These are phyloP conservation scores for Ia io DNA, from an alignment of 2,113 vertebrate species.

Conservation along the genomic window DNA sequence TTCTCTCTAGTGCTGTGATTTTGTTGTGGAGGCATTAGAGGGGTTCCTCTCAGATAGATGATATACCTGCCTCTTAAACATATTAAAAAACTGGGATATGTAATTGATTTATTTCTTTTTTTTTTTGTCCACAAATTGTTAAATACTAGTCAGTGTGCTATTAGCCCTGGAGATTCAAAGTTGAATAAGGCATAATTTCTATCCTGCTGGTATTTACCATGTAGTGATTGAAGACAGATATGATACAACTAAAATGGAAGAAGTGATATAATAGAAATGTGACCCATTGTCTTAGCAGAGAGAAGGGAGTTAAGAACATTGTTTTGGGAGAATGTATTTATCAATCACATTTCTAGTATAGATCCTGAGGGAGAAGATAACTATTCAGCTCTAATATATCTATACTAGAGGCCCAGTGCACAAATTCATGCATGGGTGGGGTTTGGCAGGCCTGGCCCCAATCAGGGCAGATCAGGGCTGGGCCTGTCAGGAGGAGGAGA, in stretches of 20 bases:
- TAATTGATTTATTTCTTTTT: background rate
- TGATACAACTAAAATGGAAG: background rate
- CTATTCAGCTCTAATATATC: too few relatives aligned
- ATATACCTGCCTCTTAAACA: background rate
- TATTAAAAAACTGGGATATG: background rate
- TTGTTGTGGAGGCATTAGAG: background rate
- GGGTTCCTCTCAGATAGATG: background rate
- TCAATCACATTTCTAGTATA: background rate
- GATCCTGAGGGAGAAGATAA: background rate
- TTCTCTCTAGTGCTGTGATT: background rate
- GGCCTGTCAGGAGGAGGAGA: too few relatives aligned
- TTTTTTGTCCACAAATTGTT: background rate
- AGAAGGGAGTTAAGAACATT: background rate
- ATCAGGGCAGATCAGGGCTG: too few relatives aligned
- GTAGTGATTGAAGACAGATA: background rate
- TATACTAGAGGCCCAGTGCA: too few relatives aligned
- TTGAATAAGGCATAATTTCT: conserved; percentile 8
- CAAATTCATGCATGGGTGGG: too few relatives aligned
- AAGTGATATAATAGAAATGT: background rate
- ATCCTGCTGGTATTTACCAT: background rate
- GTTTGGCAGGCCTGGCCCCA: too few relatives aligned
- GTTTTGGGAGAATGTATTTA: background rate
- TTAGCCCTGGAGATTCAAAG: conserved; percentile 1
- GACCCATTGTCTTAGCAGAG: background rate
- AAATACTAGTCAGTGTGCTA: background rate